phyloP scores from a whole-genome alignment of 2,113 vertebrate genomes.

The Atlantisia rogersi region DNA sequence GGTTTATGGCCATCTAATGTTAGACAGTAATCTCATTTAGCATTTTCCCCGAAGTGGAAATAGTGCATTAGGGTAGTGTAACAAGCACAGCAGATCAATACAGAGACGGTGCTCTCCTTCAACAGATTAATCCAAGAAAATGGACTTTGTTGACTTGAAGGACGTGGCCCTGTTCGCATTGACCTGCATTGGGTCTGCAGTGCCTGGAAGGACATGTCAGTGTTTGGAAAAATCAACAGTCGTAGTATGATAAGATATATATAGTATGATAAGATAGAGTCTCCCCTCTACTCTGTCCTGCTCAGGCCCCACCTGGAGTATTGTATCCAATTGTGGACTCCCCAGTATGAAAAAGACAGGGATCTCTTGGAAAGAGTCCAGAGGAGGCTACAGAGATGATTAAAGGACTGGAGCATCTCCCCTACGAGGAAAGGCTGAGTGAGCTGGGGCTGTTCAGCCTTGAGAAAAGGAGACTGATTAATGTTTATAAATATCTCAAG shows the following conservation, averaged over 20 bases:
- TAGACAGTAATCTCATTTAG: slow-evolving; percentile 69
- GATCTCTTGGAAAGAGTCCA: too few species aligned
- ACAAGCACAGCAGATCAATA: slow-evolving; percentile 69
- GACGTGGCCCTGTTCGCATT: background rate
- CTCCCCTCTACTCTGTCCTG: too few species aligned
- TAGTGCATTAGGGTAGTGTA: slow-evolving; percentile 62
- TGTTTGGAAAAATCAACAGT: background rate
- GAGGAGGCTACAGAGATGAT: too few species aligned
- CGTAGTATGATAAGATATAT: background rate
- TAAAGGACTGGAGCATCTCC: too few species aligned
- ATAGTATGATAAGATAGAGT: too few species aligned
- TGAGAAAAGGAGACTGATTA: too few species aligned
- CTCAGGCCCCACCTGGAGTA: too few species aligned
- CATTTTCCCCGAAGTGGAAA: slow-evolving; percentile 73
- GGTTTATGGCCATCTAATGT: slow-evolving; percentile 70
- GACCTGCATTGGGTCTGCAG: background rate
- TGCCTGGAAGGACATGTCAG: background rate
- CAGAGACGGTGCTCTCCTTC: background rate
- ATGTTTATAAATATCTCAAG: too few species aligned
- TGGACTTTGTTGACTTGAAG: slow-evolving; percentile 14
- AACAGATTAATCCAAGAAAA: slow-evolving; percentile 55
- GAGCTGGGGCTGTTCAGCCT: too few species aligned
- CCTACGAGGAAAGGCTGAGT: too few species aligned
- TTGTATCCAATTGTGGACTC: too few species aligned
- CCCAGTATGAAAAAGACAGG: too few species aligned